Evolutionary conservation across 2,888 invertebrate genomes (phyloP).

Genomic region (Dusona sp.): DNA sequence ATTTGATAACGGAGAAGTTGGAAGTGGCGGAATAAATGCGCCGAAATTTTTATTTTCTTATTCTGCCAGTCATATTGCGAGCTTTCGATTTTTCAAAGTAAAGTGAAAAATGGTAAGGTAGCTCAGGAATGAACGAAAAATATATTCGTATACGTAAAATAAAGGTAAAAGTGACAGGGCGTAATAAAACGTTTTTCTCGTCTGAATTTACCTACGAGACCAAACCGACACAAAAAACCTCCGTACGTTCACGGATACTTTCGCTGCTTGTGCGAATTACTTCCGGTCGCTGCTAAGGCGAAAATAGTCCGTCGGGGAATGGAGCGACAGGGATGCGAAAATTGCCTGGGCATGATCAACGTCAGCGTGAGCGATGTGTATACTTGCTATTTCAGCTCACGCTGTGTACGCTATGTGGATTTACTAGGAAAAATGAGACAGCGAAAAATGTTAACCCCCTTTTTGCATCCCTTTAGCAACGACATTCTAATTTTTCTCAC

Average conservation of each 20-base stretch:
- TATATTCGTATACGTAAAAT: neutral
- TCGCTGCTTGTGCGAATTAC: conserved; percentile 54
- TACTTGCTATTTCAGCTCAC: neutral
- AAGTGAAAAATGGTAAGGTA: neutral
- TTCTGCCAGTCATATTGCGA: neutral
- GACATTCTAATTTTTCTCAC: neutral
- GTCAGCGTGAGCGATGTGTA: conserved; percentile 19
- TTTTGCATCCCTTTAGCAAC: neutral
- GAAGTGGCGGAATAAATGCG: neutral
- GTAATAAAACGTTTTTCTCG: neutral
- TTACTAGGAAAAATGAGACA: neutral
- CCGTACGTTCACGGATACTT: conserved; percentile 6
- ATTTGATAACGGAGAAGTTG: neutral
- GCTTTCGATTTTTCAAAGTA: neutral
- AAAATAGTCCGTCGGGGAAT: conserved; percentile 30
- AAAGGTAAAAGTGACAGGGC: neutral
- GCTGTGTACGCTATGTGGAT: neutral
- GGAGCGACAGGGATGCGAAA: conserved; percentile 34
- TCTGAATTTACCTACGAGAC: neutral
- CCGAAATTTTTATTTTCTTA: neutral
- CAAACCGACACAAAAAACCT: neutral
- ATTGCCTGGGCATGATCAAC: conserved; percentile 59
- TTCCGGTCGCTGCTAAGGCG: conserved; percentile 56
- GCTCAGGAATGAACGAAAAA: neutral
- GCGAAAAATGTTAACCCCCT: neutral